Evolutionary conservation across 1,140 invertebrate genomes (phyloP).

Genomic region (Rhizoglyphus robini): DNA sequence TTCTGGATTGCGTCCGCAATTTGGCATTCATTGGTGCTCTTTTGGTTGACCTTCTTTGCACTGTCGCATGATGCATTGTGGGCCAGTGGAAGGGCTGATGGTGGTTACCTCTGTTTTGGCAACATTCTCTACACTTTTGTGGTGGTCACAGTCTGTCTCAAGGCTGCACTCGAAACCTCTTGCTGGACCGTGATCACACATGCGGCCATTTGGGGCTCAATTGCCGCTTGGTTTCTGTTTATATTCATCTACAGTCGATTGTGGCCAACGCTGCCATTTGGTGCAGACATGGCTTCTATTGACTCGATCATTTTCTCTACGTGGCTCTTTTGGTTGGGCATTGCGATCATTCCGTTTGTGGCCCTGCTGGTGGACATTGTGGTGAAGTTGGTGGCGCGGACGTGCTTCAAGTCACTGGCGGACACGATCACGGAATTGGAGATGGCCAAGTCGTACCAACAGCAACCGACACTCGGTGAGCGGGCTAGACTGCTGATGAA

Average conservation of each 20-base stretch:
- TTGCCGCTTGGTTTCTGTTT: slow-evolving; percentile 84
- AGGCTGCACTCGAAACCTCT: slow-evolving; percentile 88
- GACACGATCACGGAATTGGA: slow-evolving; percentile 62
- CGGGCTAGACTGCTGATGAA: slow-evolving; percentile 83
- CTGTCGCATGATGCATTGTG: slow-evolving; percentile 66
- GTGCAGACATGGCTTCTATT: slow-evolving; percentile 86
- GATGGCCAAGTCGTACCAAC: slow-evolving; percentile 5
- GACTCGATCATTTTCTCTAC: slow-evolving; percentile 69
- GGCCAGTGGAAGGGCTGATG: slow-evolving; percentile 59
- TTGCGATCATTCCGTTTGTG: slow-evolving; percentile 72
- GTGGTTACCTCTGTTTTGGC: slow-evolving; percentile 73
- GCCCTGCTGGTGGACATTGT: slow-evolving; percentile 74
- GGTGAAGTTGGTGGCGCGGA: slow-evolving; percentile 71
- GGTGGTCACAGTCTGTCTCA: slow-evolving; percentile 89
- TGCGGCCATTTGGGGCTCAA: slow-evolving; percentile 89
- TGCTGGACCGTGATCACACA: slow-evolving; percentile 97
- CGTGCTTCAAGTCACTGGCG: slow-evolving; percentile 68
- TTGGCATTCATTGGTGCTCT: slow-evolving; percentile 82
- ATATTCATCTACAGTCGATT: slow-evolving; percentile 79
- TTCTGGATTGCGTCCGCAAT: slow-evolving; percentile 88
- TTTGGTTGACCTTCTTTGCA: slow-evolving; percentile 74
- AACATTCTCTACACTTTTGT: slow-evolving; percentile 97
- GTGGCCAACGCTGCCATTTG: slow-evolving; percentile 70
- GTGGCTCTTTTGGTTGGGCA: slow-evolving; percentile 81
- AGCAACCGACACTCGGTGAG: slow-evolving; percentile 71